Conservation (phyloP, 2,888 invertebrate genomes). For the Axea sp. region DNA sequence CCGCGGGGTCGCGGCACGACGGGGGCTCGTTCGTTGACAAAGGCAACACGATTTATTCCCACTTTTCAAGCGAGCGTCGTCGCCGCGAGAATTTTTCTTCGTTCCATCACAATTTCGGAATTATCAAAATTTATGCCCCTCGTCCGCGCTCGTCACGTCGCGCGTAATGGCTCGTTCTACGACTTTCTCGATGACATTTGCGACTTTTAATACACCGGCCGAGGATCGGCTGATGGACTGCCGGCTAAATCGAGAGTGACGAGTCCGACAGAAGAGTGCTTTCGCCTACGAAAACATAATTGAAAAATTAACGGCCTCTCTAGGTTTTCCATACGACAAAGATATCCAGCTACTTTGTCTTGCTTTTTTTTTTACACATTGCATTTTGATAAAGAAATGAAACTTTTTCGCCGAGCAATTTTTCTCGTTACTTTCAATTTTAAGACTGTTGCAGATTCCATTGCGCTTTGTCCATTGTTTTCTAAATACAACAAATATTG, state of each 20-base stretch:
- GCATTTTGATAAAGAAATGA: no score
- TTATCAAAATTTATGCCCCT: conserved; percentile 77
- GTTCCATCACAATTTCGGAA: conserved; percentile 76
- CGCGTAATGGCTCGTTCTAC: conserved; percentile 56
- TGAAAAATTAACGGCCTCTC: conserved; percentile 52
- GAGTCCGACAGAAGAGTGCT: conserved; percentile 13
- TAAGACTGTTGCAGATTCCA: no score
- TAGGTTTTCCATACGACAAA: conserved; percentile 22
- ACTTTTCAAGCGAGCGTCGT: conserved; percentile 73
- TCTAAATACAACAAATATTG: no score
- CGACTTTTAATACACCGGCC: conserved; percentile 52
- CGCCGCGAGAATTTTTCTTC: conserved; percentile 75
- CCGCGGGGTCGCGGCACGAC: conserved; percentile 48
- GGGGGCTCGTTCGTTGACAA: conserved; percentile 70
- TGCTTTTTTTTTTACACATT: no score
- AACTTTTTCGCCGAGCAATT: no score
- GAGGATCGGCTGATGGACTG: conserved; percentile 57
- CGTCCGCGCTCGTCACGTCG: conserved; percentile 59
- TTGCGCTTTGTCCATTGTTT: no score
- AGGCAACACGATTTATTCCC: conserved; percentile 78
- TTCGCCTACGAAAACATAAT: conserved; percentile 24
- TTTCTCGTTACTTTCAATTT: no score
- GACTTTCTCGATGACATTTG: conserved; percentile 59
- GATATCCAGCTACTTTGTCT: conserved; percentile 26
- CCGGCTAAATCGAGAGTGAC: conserved; percentile 56